These are phyloP conservation scores for Bergia sp. DNA, from an alignment of 92 coral and sea anemone genomes.

Conservation along the genomic window DNA sequence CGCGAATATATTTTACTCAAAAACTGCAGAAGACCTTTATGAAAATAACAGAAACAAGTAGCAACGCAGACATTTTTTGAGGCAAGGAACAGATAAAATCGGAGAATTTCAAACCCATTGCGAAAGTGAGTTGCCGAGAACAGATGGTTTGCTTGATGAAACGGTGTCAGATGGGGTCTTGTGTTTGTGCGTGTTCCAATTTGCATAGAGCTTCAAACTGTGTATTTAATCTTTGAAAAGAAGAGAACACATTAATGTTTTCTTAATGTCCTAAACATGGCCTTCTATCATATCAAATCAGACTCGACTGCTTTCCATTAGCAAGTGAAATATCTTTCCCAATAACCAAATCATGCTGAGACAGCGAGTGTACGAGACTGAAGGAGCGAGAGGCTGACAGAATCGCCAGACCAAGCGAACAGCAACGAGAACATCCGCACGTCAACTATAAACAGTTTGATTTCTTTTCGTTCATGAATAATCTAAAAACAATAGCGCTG, in stretches of 20 bases:
- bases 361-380: not conserved
- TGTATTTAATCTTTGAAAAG: conserved; percentile 18
- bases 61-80: not conserved
- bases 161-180: conserved; percentile 25
- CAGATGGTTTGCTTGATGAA: conserved; percentile 27
- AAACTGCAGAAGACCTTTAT: conserved; percentile 1
- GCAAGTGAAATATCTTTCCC: not conserved
- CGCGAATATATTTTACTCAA: conserved; percentile 30
- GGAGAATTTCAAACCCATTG: not conserved
- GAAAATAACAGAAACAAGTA: not conserved
- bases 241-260: conserved; percentile 6
- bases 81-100: not conserved
- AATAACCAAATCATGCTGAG: not conserved
- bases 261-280: not conserved
- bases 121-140: conserved; percentile 11
- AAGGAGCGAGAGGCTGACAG: not conserved
- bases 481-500: conserved; percentile 23
- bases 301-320: not conserved
- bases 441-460: conserved; percentile 35
- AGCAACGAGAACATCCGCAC: not conserved
- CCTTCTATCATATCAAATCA: not conserved
- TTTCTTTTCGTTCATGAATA: conserved; percentile 39
- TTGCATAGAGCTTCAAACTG: conserved; percentile 40
- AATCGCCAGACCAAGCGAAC: not conserved
- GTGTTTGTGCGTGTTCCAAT: conserved; percentile 26